Conservation (phyloP, 2,888 invertebrate species). For the Heteromyza rotundicornis region DNA sequence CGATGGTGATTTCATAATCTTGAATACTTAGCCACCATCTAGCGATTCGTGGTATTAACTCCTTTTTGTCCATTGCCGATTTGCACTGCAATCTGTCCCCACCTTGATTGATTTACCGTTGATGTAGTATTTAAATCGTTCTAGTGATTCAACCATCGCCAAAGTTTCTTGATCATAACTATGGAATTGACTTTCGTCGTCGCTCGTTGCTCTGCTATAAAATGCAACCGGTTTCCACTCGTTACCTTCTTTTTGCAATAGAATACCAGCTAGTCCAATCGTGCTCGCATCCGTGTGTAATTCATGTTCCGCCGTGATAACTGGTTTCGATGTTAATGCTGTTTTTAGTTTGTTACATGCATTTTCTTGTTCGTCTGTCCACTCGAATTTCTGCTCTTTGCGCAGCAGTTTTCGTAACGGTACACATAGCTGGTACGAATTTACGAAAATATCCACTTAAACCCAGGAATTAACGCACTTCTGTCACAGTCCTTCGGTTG, state of each 20-base stretch:
- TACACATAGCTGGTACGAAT: slow-evolving; percentile 23
- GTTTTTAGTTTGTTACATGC: slow-evolving; percentile 16
- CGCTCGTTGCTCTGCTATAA: slow-evolving; percentile 8
- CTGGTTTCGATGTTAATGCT: slow-evolving; percentile 7
- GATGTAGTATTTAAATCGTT: slow-evolving; percentile 29
- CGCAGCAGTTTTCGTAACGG: slow-evolving; percentile 14
- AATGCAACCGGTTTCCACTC: slow-evolving; percentile 18
- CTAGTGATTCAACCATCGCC: slow-evolving; percentile 26
- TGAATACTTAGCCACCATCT: slow-evolving; percentile 27
- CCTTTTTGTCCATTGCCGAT: slow-evolving; percentile 18
- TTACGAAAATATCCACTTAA: slow-evolving; percentile 28
- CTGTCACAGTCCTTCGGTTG: slow-evolving; percentile 19
- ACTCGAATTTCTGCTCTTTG: slow-evolving; percentile 17
- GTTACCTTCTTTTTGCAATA: slow-evolving; percentile 11
- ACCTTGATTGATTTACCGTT: slow-evolving; percentile 24
- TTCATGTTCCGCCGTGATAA: slow-evolving; percentile 23
- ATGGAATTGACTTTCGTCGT: slow-evolving; percentile 35
- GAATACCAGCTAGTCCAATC: slow-evolving; percentile 3
- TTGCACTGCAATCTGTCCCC: slow-evolving; percentile 19
- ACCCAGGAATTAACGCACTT: slow-evolving; percentile 26
- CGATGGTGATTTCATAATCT: slow-evolving; percentile 19
- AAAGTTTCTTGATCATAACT: slow-evolving; percentile 50
- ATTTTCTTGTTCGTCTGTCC: slow-evolving; percentile 14
- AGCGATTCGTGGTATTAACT: slow-evolving; percentile 27
- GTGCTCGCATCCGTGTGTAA: slow-evolving; percentile 12